Evolutionary conservation across 1,140 invertebrate genomes (phyloP), one percentile per base, ranked within the genome.

Genomic region (Drosophila serrata): DNA sequence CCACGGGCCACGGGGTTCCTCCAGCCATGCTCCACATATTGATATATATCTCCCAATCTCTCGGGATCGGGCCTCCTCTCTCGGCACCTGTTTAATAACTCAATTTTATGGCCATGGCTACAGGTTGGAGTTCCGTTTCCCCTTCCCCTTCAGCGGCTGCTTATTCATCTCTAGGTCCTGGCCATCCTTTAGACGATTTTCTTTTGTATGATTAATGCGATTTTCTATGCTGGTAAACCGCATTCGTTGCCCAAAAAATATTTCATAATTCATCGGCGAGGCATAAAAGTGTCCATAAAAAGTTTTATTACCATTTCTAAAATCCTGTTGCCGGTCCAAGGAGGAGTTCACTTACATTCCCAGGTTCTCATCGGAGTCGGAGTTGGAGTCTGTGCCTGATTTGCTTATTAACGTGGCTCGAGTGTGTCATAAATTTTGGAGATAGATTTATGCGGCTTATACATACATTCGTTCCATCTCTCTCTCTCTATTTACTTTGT

Each of bases 241-340:
- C 81, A 65, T 61, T 84, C 53, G 67, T 39, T 72, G 73, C 81
- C 73, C 73, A 7, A 35, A 78, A 82, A 58, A 85, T 81, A 85
- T 85, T 85, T 86, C 82, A 85, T 85, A 85, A 85, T 68, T 86
- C 82, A 86, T 70, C 62, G 62, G 33, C 33, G 49, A 70, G 74
- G 73, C 82, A 86, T 77, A 81, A 86, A 80, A 85, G 58, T 75
- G 60, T 77, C 82, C 79, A 74, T 86, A 74, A 74, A 85, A 81
- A 81, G 81, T 85, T 85, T 85, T 85, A 85, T 85, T 86, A 74
- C 82, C 82, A 81, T 85, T 81, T 65, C 73, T 75, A 68, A 81
- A 78, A 51, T 68, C 58, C 69, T 74, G 59, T 63, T 55, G 40
- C 59, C 27, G 11, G 11, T n/a, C 11, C 19, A 11, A 27, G 29